Percentiles rank a stretch among this genome's conserved stretches.
Evolutionary conservation across 2,888 invertebrate species (phyloP).

Genomic region (Epicampocera succincta): DNA sequence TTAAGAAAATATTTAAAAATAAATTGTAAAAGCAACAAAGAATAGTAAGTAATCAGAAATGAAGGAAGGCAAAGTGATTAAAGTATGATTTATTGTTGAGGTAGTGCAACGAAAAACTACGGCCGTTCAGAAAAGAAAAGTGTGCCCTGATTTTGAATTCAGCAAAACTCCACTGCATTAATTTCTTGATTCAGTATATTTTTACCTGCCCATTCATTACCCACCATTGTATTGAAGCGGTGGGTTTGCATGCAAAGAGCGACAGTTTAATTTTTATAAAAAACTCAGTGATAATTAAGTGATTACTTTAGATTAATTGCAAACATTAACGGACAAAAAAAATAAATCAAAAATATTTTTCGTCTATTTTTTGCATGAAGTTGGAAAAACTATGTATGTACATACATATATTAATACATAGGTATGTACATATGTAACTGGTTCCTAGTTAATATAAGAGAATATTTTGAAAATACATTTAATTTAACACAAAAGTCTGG

Average conservation of each 20-base stretch:
- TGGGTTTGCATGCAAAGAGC: slow-evolving; percentile 21
- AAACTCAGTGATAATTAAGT: background rate
- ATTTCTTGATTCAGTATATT: slow-evolving; percentile 48
- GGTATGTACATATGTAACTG: too few relatives aligned
- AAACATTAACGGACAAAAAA: background rate
- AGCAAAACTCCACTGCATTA: slow-evolving; percentile 58
- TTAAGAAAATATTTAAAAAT: background rate
- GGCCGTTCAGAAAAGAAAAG: slow-evolving; percentile 57
- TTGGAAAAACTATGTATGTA: too few relatives aligned
- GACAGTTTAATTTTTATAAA: slow-evolving; percentile 30
- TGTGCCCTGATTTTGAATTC: slow-evolving; percentile 63
- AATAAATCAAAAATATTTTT: too few relatives aligned
- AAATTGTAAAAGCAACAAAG: background rate
- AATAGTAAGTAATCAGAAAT: slow-evolving; percentile 16
- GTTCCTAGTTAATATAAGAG: too few relatives aligned
- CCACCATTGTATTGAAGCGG: slow-evolving; percentile 65
- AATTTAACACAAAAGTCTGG: too few relatives aligned
- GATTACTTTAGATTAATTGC: slow-evolving; percentile 6
- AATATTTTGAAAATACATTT: too few relatives aligned
- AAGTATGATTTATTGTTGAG: background rate
- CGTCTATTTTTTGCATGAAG: too few relatives aligned
- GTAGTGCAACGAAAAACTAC: slow-evolving; percentile 5
- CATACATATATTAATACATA: too few relatives aligned
- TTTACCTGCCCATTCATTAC: slow-evolving; percentile 71
- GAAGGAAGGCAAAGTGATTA: background rate